These are phyloP conservation scores for Lophotriccus pileatus DNA, from an alignment of 2,797 vertebrate species.

Conservation along the genomic window DNA sequence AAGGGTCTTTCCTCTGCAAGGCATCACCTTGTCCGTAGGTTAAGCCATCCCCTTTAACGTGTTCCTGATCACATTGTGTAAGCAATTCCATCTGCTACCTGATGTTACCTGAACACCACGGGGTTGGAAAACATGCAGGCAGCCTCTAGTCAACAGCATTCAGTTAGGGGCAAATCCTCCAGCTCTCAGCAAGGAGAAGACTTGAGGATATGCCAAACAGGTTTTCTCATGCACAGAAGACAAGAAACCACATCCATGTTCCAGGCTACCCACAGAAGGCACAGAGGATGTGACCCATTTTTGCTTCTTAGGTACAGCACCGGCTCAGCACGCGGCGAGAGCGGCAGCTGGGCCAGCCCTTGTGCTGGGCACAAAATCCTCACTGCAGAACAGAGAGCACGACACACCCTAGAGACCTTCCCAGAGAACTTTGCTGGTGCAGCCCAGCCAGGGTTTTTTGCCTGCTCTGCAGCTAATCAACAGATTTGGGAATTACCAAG, in stretches of 20 bases:
- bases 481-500: neutral
- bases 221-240: neutral
- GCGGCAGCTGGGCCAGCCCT: neutral
- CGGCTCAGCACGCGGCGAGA: neutral
- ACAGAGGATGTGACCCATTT: neutral
- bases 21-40: neutral
- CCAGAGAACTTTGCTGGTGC: neutral
- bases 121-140: rapidly evolving
- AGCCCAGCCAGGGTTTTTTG: neutral
- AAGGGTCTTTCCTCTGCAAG: neutral
- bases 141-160: neutral
- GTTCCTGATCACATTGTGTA: neutral
- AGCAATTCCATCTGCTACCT: neutral
- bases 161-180: neutral
- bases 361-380: neutral
- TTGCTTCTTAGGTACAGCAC: neutral
- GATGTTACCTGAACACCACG: rapidly evolving
- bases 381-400: neutral
- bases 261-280: neutral
- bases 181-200: neutral
- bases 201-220: neutral
- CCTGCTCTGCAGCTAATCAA: neutral
- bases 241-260: neutral
- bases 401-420: neutral
- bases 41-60: neutral